These are phyloP conservation scores for Cheilosia variabilis DNA, from an alignment of 2,888 invertebrate species.

Conservation along the genomic window DNA sequence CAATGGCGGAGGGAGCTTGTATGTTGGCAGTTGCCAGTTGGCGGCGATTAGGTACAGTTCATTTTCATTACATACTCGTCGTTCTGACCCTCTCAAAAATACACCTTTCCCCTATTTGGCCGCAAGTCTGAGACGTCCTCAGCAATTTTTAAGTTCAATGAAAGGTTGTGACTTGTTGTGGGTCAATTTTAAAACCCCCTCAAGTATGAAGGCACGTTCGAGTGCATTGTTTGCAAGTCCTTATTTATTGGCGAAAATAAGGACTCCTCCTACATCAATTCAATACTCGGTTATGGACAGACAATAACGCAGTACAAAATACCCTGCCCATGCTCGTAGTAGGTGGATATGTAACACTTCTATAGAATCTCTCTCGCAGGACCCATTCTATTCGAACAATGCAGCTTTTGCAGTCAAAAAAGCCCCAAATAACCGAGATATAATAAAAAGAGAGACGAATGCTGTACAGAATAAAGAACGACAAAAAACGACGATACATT, in stretches of 20 bases:
- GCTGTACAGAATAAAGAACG: too few species aligned
- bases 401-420: slow-evolving; percentile 20
- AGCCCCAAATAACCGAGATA: slow-evolving; percentile 19
- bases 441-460: slow-evolving; percentile 14
- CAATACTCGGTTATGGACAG: slow-evolving; percentile 20
- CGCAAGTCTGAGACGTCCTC: too few species aligned
- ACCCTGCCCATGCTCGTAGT: slow-evolving; percentile 12
- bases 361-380: slow-evolving; percentile 44
- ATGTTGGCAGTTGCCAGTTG: too few species aligned
- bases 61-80: too few species aligned
- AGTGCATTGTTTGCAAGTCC: slow-evolving; percentile 16
- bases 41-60: too few species aligned
- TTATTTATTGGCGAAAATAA: slow-evolving; percentile 27
- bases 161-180: background rate
- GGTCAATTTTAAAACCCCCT: too few species aligned
- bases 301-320: slow-evolving; percentile 48
- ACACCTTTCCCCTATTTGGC: too few species aligned
- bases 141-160: slow-evolving; percentile 2
- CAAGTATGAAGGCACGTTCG: background rate
- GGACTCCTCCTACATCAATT: slow-evolving; percentile 20
- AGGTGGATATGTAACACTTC: slow-evolving; percentile 44
- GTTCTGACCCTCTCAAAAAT: too few species aligned
- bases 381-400: slow-evolving; percentile 51
- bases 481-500: slow-evolving; percentile 41
- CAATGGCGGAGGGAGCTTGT: too few species aligned